These are phyloP conservation scores for Paracanthobrama guichenoti DNA, from an alignment of 2,113 vertebrate genomes.

Conservation along the genomic window DNA sequence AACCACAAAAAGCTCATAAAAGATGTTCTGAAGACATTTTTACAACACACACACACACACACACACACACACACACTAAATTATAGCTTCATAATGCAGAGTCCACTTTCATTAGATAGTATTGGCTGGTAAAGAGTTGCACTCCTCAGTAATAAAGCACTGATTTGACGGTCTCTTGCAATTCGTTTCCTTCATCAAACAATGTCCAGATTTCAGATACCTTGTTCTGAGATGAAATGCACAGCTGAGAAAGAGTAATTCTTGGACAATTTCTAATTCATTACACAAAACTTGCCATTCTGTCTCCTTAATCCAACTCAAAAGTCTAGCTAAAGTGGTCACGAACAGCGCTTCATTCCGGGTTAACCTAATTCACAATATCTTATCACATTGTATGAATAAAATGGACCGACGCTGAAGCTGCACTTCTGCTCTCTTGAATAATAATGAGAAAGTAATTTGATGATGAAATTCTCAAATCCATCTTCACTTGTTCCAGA, in stretches of 20 bases:
- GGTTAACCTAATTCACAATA: neutral
- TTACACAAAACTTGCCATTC: neutral
- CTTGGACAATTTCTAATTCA: neutral
- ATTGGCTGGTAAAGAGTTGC: neutral
- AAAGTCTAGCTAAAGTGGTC: neutral
- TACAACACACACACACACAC: neutral
- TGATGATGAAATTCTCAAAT: slow-evolving; percentile 2
- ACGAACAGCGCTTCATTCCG: neutral
- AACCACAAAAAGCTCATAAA: neutral
- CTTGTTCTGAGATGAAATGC: neutral
- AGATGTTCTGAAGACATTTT: slow-evolving; percentile 3
- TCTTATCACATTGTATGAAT: neutral
- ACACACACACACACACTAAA: neutral
- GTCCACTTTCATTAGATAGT: neutral
- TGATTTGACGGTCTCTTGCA: neutral
- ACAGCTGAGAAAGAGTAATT: neutral
- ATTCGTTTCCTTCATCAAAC: neutral
- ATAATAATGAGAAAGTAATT: neutral
- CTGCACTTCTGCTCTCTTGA: neutral
- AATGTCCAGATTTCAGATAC: neutral
- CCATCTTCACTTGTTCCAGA: neutral
- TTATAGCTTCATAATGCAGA: neutral
- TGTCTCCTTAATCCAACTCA: neutral
- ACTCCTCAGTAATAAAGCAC: neutral
- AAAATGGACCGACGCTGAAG: neutral